These are phyloP conservation scores for Lagodon rhomboides DNA, from an alignment of 2,797 vertebrate species.

Conservation along the genomic window DNA sequence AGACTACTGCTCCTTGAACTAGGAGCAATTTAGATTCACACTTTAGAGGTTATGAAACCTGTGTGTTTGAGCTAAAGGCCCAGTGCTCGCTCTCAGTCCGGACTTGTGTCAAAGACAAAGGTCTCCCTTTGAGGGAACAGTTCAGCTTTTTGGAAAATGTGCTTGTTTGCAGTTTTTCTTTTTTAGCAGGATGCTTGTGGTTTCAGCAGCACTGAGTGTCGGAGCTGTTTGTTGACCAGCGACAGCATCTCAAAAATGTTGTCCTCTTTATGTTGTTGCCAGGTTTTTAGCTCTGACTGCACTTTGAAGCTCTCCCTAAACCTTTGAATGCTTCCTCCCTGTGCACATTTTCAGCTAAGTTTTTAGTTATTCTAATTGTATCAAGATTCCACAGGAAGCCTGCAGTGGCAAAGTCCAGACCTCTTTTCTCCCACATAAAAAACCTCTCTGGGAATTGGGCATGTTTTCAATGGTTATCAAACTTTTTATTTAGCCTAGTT, in stretches of 20 bases:
- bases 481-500: background rate
- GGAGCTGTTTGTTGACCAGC: background rate
- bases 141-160: background rate
- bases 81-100: background rate
- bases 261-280: background rate
- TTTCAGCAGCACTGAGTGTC: background rate
- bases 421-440: too few relatives aligned
- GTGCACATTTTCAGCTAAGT: background rate
- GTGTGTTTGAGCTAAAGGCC: background rate
- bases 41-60: conserved; percentile 33
- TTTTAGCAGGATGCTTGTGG: too few relatives aligned
- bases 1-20: conserved; percentile 54
- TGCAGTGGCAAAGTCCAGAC: background rate
- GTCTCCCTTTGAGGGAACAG: background rate
- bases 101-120: background rate
- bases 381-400: too few relatives aligned
- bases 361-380: too few relatives aligned
- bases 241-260: background rate
- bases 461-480: background rate
- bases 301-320: background rate
- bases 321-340: background rate
- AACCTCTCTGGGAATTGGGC: too few relatives aligned
- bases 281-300: background rate
- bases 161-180: background rate
- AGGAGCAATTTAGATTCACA: conserved; percentile 21